Conservation (phyloP, 2,113 vertebrate genomes). For the Girardinichthys multiradiatus region DNA sequence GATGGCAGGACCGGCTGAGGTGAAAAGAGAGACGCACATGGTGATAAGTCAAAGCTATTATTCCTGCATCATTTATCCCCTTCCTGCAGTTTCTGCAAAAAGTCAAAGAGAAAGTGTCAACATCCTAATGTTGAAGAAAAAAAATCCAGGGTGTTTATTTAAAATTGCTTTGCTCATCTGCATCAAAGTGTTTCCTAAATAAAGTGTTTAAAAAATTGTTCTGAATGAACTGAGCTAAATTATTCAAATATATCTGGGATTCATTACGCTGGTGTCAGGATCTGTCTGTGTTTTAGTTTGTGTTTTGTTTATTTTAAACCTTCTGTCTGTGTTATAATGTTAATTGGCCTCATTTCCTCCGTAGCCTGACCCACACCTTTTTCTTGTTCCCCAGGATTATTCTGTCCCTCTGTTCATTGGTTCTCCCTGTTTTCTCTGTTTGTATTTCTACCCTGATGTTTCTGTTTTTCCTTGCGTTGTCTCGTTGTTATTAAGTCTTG, state of each 20-base stretch:
- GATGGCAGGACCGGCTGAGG: constrained; percentile 37
- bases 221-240: neutral
- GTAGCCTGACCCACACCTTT: too few relatives aligned
- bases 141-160: neutral
- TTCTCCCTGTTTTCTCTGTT: too few relatives aligned
- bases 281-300: too few relatives aligned
- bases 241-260: neutral
- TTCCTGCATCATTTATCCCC: constrained; percentile 38
- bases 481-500: too few relatives aligned
- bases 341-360: too few relatives aligned
- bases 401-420: too few relatives aligned
- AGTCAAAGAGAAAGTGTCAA: constrained; percentile 15
- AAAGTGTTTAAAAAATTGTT: neutral
- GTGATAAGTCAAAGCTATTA: constrained; percentile 61
- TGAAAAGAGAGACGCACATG: constrained; percentile 40
- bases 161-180: neutral
- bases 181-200: neutral
- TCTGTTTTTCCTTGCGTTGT: too few relatives aligned
- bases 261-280: too few relatives aligned
- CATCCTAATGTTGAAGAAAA: constrained; percentile 17
- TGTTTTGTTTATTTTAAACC: too few relatives aligned
- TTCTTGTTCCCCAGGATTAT: too few relatives aligned
- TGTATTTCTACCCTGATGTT: too few relatives aligned
- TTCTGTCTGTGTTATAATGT: too few relatives aligned
- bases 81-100: constrained; percentile 17